Base-by-base conservation (phyloP, 2,888 invertebrate species). In the Sphaerophoria rueppellii region DNA sequence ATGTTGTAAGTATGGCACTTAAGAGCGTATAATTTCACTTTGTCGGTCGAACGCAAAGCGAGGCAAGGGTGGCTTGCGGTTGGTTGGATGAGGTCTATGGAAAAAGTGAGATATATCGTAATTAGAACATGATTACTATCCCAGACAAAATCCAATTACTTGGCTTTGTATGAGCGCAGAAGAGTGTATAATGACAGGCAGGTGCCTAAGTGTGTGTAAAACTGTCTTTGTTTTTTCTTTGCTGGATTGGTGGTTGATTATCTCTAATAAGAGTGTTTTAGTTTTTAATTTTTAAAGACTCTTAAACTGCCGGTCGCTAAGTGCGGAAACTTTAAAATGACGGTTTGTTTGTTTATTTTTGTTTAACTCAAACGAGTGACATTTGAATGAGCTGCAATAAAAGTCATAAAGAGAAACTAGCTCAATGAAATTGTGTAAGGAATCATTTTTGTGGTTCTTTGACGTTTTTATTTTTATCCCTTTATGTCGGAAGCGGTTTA, bases 81-180 rank as follows among this genome's bases (percentile, higher is more conserved):
- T 32, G 48, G 34, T 12, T 12, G 37, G 6, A 11, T 14, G 40
- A 4, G 6, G 24, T 43, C 12, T 60, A 60, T 43, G 24, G 24
- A 60, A 24, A 37, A 1, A 24, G 32, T 16, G 67, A n/a, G n/a
- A 48, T 65, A 55, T 81, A 58, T 67, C 52, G 67, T 72, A 75
- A 83, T 79, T 75, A 79, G 58, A 72, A 55, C 67, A 50, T 61
- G 83, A 85, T 81, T 73, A 77, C 81, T 63, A 77, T 73, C 63
- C 67, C 69, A 77, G 81, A 73, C 76, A 14, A 73, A 83, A 85
- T 81, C 76, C 85, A 85, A 85, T 85, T 85, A 81, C 76, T 81
- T 77, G 81, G 70, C 81, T 69, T 74, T 81, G 77, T 74, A 75
- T 60, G 67, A 72, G 80, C 80, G 57, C 67, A 61, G 75, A 83